phyloP scores from a whole-genome alignment of 2,797 vertebrate species.

The Chrysocyon brachyurus region DNA sequence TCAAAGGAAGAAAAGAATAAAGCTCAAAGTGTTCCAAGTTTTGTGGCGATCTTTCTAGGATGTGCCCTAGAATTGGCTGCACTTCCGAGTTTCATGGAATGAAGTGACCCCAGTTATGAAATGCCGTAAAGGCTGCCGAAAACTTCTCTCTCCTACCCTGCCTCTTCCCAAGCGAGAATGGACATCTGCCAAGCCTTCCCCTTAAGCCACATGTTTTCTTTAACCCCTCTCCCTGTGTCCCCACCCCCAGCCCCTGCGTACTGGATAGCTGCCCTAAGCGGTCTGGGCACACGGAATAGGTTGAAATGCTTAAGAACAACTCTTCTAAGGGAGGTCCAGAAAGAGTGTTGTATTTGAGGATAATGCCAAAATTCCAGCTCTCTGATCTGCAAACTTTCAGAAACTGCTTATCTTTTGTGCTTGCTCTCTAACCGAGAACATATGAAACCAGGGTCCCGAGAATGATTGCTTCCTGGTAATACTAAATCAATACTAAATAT shows the following conservation, averaged over 20 bases:
- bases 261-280: neutral
- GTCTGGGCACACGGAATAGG: neutral
- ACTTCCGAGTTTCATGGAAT: conserved; percentile 47
- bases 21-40: neutral
- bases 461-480: conserved; percentile 72
- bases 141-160: neutral
- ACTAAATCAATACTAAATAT: conserved; percentile 80
- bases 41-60: conserved; percentile 57
- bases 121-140: conserved; percentile 4
- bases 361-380: conserved; percentile 68
- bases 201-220: conserved; percentile 53
- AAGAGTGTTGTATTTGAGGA: conserved; percentile 65
- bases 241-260: neutral
- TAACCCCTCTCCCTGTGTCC: neutral
- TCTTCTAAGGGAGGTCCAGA: conserved; percentile 1
- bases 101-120: conserved; percentile 4
- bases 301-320: conserved; percentile 31
- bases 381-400: conserved; percentile 65
- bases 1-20: neutral
- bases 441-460: conserved; percentile 45
- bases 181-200: conserved; percentile 11
- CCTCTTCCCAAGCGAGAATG: neutral
- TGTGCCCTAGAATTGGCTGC: neutral
- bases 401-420: conserved; percentile 65
- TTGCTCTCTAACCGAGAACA: conserved; percentile 67